Evolutionary conservation across 2,888 invertebrate species (phyloP), one percentile per base, ranked within the genome.

Genomic region (Eristalinus aeneus): DNA sequence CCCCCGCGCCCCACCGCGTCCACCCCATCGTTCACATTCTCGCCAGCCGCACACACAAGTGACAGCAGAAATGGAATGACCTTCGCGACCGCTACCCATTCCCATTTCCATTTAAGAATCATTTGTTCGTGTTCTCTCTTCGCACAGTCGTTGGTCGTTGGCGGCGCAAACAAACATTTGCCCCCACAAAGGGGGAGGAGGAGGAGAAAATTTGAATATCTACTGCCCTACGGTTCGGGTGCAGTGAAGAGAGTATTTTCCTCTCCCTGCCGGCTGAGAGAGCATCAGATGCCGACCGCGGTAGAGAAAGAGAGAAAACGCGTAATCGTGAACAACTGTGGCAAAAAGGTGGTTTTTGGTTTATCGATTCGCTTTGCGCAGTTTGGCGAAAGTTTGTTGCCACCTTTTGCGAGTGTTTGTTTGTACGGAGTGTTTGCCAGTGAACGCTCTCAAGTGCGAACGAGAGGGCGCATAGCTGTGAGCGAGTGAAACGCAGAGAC

Each of bases 341-440:
- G 27, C 27, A 27, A 27, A 77, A 82, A 77, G 73, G 83, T 73
- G 83, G 72, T 68, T 84, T 69, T 85, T 72, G 72, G 71, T 82
- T 78, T 86, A 86, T 86, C 86, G 86, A 86, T 86, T 86, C 65
- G 81, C 77, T 86, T 77, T 86, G 86, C 86, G 86, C 86, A 86
- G 86, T 86, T 86, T 86, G 86, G 69, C 82, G 61, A 81, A 86
- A 74, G 81, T 86, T 86, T 86, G 77, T 74, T 74, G 74, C 82
- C 78, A 78, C 73, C 82, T 76, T 73, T 60, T 75, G 68, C 20
- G 58, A 63, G 74, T 86, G 86, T 86, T 86, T 86, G 86, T 46
- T 46, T n/a, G 46, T 61, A 65, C 58, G 69, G 73, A 77, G 85
- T 86, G 85, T 81, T 86, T 86, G 85, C 12, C 81, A 36, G 72